These are phyloP conservation scores for Propithecus coquereli DNA, from an alignment of 2,113 vertebrate genomes.

Conservation along the genomic window DNA sequence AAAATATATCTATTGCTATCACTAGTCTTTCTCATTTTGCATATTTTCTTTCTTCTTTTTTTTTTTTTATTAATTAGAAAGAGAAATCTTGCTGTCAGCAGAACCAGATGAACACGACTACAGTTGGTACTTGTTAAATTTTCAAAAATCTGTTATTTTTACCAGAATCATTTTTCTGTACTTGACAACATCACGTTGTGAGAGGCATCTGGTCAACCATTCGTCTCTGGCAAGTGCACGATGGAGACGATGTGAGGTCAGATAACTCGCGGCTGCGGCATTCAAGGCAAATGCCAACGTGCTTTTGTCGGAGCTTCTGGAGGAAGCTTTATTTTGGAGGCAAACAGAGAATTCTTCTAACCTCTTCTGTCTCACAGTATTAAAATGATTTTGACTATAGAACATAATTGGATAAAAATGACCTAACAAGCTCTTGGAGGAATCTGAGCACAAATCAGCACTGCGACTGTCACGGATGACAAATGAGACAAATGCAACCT, in stretches of 20 bases:
- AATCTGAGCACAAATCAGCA: background rate
- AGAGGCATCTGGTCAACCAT: constrained; percentile 26
- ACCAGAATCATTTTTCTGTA: background rate
- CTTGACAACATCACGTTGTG: constrained; percentile 28
- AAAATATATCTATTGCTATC: background rate
- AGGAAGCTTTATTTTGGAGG: background rate
- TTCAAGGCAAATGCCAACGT: background rate
- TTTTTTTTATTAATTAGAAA: constrained; percentile 24
- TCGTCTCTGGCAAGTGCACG: background rate
- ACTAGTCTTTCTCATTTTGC: background rate
- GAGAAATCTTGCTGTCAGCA: constrained; percentile 15
- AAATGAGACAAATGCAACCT: background rate
- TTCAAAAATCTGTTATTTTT: constrained; percentile 46
- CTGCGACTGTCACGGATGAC: background rate
- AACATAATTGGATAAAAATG: constrained; percentile 43
- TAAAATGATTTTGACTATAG: constrained; percentile 31
- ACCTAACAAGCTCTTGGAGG: constrained; percentile 46
- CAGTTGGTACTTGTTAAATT: constrained; percentile 35
- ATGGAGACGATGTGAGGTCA: background rate
- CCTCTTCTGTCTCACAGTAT: background rate
- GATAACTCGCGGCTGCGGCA: background rate
- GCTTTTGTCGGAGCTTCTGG: background rate
- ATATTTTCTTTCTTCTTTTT: background rate
- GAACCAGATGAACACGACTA: constrained; percentile 16
- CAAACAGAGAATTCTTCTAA: constrained; percentile 8